Evolutionary conservation across 2,888 invertebrate species (phyloP).

Genomic region (Tachina fera): DNA sequence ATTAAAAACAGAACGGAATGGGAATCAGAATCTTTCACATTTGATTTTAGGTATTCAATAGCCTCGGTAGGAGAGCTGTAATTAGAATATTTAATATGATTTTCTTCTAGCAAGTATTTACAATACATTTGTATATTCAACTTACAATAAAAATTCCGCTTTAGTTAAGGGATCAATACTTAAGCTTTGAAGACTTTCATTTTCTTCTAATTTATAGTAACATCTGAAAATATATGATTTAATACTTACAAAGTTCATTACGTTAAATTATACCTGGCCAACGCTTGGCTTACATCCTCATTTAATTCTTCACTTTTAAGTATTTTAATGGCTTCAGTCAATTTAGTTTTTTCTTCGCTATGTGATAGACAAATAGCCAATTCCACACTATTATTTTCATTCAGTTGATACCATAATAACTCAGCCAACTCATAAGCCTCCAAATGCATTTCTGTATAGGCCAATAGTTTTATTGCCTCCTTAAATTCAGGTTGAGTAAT

Average conservation of each 20-base stretch:
- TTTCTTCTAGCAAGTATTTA: neutral
- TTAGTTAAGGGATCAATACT: conserved; percentile 73
- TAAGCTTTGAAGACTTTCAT: conserved; percentile 72
- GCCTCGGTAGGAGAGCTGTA: conserved; percentile 84
- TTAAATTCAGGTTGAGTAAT: conserved; percentile 82
- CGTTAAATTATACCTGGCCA: conserved; percentile 76
- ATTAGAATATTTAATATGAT: neutral
- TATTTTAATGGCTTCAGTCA: conserved; percentile 83
- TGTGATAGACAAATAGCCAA: conserved; percentile 78
- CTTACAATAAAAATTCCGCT: conserved; percentile 78
- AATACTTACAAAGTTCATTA: neutral
- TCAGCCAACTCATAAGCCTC: conserved; percentile 84
- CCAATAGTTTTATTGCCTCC: conserved; percentile 84
- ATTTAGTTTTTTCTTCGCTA: conserved; percentile 74
- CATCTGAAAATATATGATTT: conserved; percentile 75
- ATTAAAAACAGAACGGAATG: conserved; percentile 77
- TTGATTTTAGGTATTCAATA: conserved; percentile 83
- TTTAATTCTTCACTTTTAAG: conserved; percentile 76
- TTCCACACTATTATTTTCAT: conserved; percentile 56
- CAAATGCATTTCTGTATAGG: conserved; percentile 83
- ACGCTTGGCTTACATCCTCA: conserved; percentile 70
- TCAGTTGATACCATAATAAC: conserved; percentile 75
- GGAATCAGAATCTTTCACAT: conserved; percentile 71
- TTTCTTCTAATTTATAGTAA: conserved; percentile 75
- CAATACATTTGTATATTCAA: neutral